A percentile compares a stretch with the other conserved stretches of the same genome.
Evolutionary conservation across 1,140 invertebrate genomes (phyloP).

Genomic region (Leptopilina clavipes): DNA sequence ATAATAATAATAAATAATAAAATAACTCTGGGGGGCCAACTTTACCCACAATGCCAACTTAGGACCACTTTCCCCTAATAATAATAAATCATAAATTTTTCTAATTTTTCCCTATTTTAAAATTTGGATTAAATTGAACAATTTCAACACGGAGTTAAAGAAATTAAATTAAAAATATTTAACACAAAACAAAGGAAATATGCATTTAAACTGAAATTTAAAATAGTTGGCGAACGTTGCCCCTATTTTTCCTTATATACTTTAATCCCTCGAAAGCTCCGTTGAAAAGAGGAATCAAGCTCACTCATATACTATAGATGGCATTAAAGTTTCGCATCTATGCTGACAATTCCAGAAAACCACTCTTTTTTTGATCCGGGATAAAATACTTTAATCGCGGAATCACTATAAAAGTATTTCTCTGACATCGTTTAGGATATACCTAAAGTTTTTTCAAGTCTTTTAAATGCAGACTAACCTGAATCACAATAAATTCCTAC

Average conservation of each 20-base stretch:
- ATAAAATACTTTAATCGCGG: neutral
- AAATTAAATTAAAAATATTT: too few relatives aligned
- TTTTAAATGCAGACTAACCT: neutral
- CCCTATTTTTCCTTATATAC: neutral
- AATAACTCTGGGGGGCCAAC: too few relatives aligned
- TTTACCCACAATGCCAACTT: too few relatives aligned
- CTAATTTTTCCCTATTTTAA: too few relatives aligned
- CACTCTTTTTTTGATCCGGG: neutral
- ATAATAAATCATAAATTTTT: too few relatives aligned
- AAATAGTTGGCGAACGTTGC: neutral
- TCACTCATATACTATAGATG: neutral
- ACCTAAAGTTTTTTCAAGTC: neutral
- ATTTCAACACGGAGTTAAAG: too few relatives aligned
- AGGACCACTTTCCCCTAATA: too few relatives aligned
- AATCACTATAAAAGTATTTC: conserved; percentile 13
- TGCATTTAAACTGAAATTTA: neutral
- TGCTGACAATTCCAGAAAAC: neutral
- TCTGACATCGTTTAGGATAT: neutral
- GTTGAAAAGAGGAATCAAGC: neutral
- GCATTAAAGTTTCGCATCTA: neutral
- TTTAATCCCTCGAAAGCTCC: conserved; percentile 8
- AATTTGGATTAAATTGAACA: too few relatives aligned
- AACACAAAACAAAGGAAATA: neutral
- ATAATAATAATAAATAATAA: too few relatives aligned
- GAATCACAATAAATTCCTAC: neutral